These are phyloP conservation scores for Heliconius hewitsoni DNA, from an alignment of 1,140 invertebrate species.

Conservation along the genomic window DNA sequence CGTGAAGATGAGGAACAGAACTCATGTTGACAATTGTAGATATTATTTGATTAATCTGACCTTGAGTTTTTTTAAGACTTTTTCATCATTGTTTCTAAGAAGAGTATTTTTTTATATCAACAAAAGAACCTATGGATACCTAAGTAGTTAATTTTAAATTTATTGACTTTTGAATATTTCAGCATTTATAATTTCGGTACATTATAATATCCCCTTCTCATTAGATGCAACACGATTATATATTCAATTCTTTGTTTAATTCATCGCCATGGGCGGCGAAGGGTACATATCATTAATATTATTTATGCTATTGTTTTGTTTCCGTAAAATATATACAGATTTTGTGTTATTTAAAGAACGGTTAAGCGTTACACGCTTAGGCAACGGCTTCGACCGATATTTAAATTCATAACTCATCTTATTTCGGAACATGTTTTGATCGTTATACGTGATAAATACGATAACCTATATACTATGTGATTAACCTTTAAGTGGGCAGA, in stretches of 20 bases:
- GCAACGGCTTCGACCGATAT: neutral
- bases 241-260: constrained; percentile 73
- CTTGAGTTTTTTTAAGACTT: neutral
- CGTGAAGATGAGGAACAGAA: neutral
- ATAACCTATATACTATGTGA: too few species aligned
- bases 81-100: neutral
- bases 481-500: too few species aligned
- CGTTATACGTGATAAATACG: neutral
- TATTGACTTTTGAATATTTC: constrained; percentile 17
- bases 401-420: neutral
- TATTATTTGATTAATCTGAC: neutral
- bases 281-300: constrained; percentile 71
- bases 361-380: neutral
- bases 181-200: constrained; percentile 24
- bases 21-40: neutral
- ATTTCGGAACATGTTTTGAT: neutral
- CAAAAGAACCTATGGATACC: neutral
- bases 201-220: constrained; percentile 49
- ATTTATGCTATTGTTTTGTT: constrained; percentile 62
- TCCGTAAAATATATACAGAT: constrained; percentile 39
- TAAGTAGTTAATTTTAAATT: neutral
- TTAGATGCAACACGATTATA: constrained; percentile 65
- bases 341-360: constrained; percentile 8
- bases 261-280: constrained; percentile 54
- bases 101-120: neutral